phyloP scores from a whole-genome alignment of 2,888 invertebrate species.

The Parelbella ahira region DNA sequence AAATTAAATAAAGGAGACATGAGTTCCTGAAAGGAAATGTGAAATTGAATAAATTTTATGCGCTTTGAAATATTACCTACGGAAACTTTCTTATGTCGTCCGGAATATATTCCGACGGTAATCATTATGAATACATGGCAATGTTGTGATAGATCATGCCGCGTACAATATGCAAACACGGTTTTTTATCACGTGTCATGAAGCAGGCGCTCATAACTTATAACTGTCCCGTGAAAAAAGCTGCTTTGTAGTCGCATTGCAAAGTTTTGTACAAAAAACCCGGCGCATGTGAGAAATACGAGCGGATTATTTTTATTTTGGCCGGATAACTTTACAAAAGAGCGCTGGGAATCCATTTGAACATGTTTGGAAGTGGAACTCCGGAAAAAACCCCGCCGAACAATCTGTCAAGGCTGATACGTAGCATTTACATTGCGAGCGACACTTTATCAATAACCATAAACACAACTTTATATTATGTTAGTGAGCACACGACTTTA shows the following conservation, averaged over 20 bases:
- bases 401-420: conserved; percentile 25
- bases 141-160: not conserved
- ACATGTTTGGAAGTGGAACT: conserved; percentile 19
- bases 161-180: not conserved
- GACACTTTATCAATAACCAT: conserved; percentile 24
- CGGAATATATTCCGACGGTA: not conserved
- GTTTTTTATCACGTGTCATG: conserved; percentile 18
- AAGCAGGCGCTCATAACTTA: conserved; percentile 21
- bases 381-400: conserved; percentile 23
- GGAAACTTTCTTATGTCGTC: conserved; percentile 4
- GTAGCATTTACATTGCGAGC: conserved; percentile 23
- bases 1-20: too few relatives aligned
- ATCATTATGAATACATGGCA: too few relatives aligned
- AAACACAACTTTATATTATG: conserved; percentile 3
- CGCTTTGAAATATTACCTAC: conserved; percentile 10
- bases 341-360: conserved; percentile 23
- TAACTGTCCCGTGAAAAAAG: conserved; percentile 22
- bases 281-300: conserved; percentile 22
- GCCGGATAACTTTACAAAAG: conserved; percentile 24
- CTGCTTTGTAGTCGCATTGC: conserved; percentile 19
- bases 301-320: conserved; percentile 25
- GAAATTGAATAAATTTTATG: conserved; percentile 14
- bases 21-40: conserved; percentile 8
- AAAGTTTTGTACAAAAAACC: conserved; percentile 21
- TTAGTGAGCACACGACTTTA: too few relatives aligned